phyloP scores from a whole-genome alignment of 2,113 vertebrate species.

The Solenodon paradoxus region DNA sequence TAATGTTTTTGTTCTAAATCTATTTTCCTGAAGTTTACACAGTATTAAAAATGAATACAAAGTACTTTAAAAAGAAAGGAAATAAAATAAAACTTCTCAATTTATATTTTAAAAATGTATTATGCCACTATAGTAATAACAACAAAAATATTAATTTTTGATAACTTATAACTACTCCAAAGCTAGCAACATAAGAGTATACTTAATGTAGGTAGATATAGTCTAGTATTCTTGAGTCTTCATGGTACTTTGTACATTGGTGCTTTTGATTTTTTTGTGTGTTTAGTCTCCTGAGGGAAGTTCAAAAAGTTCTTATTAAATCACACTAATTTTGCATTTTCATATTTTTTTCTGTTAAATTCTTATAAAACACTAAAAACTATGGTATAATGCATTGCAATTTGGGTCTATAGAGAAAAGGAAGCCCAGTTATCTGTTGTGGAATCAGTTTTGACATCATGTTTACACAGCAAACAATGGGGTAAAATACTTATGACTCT shows the following conservation, averaged over 20 bases:
- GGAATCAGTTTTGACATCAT: constrained; percentile 33
- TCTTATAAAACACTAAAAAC: not conserved
- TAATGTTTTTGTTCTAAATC: not conserved
- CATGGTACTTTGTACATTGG: not conserved
- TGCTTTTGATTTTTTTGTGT: not conserved
- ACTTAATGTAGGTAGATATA: not conserved
- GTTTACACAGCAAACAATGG: constrained; percentile 56
- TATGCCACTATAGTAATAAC: no score
- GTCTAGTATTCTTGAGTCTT: not conserved
- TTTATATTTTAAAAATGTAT: no score
- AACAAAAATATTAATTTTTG: not conserved
- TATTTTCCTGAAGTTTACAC: no score
- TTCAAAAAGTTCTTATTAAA: not conserved
- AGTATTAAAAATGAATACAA: no score
- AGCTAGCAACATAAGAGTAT: not conserved
- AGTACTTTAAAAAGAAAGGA: no score
- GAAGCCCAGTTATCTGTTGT: not conserved
- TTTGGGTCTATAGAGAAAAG: not conserved
- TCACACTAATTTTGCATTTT: not conserved
- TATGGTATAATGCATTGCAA: not conserved
- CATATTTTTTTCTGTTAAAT: not conserved
- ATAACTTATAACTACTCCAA: not conserved
- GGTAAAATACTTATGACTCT: constrained; percentile 25
- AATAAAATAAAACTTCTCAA: no score
- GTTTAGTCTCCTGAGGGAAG: not conserved